Conservation (phyloP, 2,888 invertebrate species). For the Julus scandinavius region DNA sequence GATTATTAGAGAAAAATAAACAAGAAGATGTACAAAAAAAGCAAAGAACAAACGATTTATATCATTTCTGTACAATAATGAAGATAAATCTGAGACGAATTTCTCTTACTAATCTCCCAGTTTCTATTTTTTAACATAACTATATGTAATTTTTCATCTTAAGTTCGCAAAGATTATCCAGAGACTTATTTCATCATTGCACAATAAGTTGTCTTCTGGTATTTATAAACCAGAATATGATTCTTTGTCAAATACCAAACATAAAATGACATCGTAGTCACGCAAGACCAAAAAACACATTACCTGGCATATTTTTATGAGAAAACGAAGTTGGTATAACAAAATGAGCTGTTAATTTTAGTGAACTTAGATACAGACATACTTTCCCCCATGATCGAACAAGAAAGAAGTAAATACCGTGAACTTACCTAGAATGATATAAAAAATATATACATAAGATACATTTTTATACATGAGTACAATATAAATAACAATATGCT, state of each 20-base stretch:
- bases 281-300: neutral
- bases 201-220: neutral
- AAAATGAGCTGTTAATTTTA: no score
- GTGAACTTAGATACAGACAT: no score
- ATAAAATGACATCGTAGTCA: neutral
- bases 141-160: neutral
- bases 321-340: neutral
- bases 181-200: constrained; percentile 5
- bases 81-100: neutral
- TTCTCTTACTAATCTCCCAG: neutral
- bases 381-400: no score
- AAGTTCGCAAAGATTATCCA: neutral
- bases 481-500: no score
- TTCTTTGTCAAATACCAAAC: neutral
- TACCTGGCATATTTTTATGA: neutral
- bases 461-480: no score
- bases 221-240: neutral
- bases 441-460: no score
- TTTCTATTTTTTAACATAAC: neutral
- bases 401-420: no score
- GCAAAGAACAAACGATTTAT: constrained; percentile 6
- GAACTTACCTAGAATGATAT: no score
- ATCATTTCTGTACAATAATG: neutral
- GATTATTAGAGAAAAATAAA: neutral
- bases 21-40: neutral